Evolutionary conservation across 2,113 vertebrate species (phyloP).

Genomic region (Sminthopsis crassicaudata): DNA sequence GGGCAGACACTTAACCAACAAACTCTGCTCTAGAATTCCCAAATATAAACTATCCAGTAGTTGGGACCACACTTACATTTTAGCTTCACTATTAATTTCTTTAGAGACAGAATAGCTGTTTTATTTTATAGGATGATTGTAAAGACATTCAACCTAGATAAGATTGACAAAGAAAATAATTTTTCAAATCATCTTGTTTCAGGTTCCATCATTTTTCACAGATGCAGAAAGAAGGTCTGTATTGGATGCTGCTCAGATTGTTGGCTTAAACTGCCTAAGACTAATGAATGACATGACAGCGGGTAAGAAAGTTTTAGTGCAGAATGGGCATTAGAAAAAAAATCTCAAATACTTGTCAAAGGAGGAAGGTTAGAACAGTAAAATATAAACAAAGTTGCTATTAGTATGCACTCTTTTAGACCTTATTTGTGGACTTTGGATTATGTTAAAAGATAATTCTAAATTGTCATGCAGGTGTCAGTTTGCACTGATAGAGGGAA

Average conservation of each 20-base stretch:
- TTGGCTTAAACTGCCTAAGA: slow-evolving; percentile 87
- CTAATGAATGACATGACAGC: slow-evolving; percentile 91
- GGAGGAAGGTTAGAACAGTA: background rate
- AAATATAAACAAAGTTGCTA: background rate
- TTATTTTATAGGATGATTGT: background rate
- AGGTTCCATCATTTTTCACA: slow-evolving; percentile 91
- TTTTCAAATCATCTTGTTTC: slow-evolving; percentile 2
- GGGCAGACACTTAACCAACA: background rate
- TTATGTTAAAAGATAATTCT: background rate
- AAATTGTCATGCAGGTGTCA: background rate
- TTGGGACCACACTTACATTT: background rate
- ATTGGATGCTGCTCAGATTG: slow-evolving; percentile 88
- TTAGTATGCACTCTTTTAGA: background rate
- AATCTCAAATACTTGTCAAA: background rate
- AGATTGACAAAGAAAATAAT: slow-evolving; percentile 4
- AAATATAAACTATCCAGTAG: background rate
- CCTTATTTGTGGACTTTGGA: background rate
- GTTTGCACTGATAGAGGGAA: background rate
- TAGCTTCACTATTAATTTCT: background rate
- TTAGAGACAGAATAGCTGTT: background rate
- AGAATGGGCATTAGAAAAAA: background rate
- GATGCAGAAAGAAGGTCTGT: slow-evolving; percentile 89
- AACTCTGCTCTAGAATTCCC: background rate
- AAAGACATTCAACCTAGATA: background rate
- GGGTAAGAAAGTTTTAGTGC: slow-evolving; percentile 76